These are phyloP conservation scores for Lanistes nyassanus DNA, from an alignment of 1,140 invertebrate genomes.

Conservation along the genomic window DNA sequence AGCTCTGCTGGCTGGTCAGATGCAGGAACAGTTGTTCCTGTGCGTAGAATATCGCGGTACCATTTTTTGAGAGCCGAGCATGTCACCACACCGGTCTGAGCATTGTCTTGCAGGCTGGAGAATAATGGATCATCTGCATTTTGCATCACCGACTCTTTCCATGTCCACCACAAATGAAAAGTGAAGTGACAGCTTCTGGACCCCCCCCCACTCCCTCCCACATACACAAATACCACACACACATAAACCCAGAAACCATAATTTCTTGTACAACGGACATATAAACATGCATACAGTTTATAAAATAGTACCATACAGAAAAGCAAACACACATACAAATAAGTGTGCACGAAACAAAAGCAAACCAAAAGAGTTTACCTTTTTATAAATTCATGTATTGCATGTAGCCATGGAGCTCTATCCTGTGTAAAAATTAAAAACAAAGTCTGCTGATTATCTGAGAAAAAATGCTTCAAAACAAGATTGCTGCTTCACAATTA, in stretches of 20 bases:
- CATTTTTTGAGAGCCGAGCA: constrained; percentile 51
- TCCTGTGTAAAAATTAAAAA: constrained; percentile 41
- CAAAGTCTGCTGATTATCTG: too few relatives aligned
- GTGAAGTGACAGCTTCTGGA: not conserved
- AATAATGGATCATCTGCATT: not conserved
- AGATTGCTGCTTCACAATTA: not conserved
- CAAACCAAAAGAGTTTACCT: constrained; percentile 34
- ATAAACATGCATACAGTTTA: not conserved
- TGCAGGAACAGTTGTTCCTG: constrained; percentile 21
- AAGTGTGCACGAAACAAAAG: not conserved
- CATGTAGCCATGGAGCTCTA: constrained; percentile 51
- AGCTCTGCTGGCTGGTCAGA: not conserved
- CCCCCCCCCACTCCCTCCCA: not conserved
- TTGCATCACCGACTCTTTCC: not conserved
- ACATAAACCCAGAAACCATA: not conserved
- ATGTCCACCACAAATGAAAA: not conserved
- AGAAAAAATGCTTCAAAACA: not conserved
- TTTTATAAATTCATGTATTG: constrained; percentile 44
- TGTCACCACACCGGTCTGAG: constrained; percentile 42
- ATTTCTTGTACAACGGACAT: not conserved
- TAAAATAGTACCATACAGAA: too few relatives aligned
- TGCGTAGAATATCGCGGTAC: constrained; percentile 43
- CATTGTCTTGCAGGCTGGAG: constrained; percentile 32
- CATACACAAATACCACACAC: not conserved
- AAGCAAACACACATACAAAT: not conserved